Conservation (phyloP, 2,113 vertebrate genomes). For the Progne subis region DNA sequence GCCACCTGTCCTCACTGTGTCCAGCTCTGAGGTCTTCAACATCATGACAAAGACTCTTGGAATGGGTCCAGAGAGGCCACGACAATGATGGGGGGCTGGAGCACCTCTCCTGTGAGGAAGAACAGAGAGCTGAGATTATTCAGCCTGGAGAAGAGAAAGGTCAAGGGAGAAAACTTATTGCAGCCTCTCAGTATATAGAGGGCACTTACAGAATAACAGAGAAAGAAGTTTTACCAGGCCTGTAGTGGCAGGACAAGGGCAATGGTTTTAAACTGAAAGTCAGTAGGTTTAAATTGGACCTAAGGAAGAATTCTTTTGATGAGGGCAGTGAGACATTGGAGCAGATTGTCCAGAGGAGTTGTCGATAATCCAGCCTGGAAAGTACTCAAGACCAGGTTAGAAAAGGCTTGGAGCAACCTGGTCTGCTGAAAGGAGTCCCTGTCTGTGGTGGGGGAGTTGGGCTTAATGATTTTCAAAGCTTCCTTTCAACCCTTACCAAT, state of each 20-base stretch:
- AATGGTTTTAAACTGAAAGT: neutral
- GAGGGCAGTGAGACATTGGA: neutral
- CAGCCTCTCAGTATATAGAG: neutral
- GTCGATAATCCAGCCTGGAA: accelerated
- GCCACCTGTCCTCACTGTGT: neutral
- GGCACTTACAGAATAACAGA: neutral
- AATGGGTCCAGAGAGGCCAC: neutral
- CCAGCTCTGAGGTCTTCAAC: neutral
- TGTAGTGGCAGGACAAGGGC: neutral
- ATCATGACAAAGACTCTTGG: neutral
- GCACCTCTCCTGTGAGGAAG: neutral
- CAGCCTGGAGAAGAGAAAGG: neutral
- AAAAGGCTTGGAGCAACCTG: neutral
- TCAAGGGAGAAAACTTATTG: neutral
- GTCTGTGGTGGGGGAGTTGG: accelerated
- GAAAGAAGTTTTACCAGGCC: neutral
- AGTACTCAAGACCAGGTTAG: neutral
- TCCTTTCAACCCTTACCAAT: neutral
- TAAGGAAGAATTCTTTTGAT: neutral
- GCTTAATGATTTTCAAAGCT: neutral
- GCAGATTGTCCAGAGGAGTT: neutral
- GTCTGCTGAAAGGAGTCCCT: neutral
- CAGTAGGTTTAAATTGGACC: neutral
- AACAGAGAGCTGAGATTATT: neutral
- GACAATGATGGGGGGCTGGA: no score